Percentiles rank a stretch among this genome's conserved stretches.
Evolutionary conservation across 2,888 invertebrate genomes (phyloP).

Genomic region (Chromoteleia sp.): DNA sequence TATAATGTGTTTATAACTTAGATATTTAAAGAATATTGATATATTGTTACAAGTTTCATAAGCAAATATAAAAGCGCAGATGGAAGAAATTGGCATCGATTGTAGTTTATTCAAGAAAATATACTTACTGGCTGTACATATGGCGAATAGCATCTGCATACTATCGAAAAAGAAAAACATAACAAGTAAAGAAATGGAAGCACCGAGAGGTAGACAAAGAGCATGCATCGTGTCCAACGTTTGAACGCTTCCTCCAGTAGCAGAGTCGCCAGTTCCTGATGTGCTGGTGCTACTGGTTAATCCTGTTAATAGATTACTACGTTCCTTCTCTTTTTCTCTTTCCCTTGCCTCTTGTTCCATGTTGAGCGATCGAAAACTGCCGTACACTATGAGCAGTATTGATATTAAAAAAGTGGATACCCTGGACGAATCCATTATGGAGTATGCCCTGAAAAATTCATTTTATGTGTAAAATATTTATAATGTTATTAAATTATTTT

Average conservation of each 20-base stretch:
- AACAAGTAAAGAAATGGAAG: conserved; percentile 96
- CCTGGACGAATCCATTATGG: conserved; percentile 98
- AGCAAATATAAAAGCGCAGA: not conserved
- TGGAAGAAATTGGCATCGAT: not conserved
- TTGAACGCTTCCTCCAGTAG: conserved; percentile 88
- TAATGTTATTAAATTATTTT: no score
- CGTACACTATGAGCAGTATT: conserved; percentile 98
- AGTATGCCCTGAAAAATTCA: conserved; percentile 91
- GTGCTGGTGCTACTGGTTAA: conserved; percentile 84
- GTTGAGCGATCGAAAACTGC: conserved; percentile 97
- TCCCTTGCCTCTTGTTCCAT: conserved; percentile 97
- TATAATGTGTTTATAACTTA: no score
- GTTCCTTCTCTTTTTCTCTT: conserved; percentile 90
- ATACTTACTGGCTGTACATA: conserved; percentile 97
- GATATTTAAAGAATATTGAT: no score
- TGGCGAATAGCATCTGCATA: conserved; percentile 97
- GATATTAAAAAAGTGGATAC: conserved; percentile 99
- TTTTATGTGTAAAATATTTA: not conserved
- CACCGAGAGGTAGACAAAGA: conserved; percentile 97
- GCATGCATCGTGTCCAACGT: conserved; percentile 99
- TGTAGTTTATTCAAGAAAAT: conserved; percentile 28
- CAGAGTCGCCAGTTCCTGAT: conserved; percentile 77
- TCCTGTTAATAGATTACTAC: conserved; percentile 88
- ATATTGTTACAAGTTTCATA: not conserved
- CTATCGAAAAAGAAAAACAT: conserved; percentile 95